Base-by-base conservation (phyloP, 2,797 vertebrate species). In the Pagetopsis macropterus region DNA sequence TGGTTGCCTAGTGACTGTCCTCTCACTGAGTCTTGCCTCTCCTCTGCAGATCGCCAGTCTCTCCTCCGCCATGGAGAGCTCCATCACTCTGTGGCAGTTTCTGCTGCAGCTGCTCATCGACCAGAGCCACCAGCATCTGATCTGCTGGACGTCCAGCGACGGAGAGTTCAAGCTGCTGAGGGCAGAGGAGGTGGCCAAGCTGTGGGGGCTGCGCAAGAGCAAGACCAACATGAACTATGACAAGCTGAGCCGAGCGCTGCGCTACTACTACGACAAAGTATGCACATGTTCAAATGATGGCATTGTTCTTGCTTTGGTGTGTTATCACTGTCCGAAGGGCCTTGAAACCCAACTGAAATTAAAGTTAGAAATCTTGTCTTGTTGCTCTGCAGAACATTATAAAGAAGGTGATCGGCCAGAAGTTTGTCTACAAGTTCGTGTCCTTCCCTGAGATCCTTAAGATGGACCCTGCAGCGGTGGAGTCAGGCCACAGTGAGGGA, bases 141-240 rank as follows among this genome's bases (percentile, higher is more conserved):
- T 99, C 94, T 98, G 97, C 92, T 99, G 98, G 98, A 99, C 97
- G 0, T 98, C 97, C 60, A 96, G 96, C 1, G 97, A 99, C 73
- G 97, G 98, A 16, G 97, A 99, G 91, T 99, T 99, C 94, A 99
- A 99, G 89, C 95, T 98, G 72, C 96, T 99, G 65, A 97, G 98
- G 89, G 97, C 97, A 2, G 97, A 99, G 86, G 98, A 99, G 76
- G 98, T 99, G 92, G 98, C 97, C 89, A 98, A 98, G 87, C 94
- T 99, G 78, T 99, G 98, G 98, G 97, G 97, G 50, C 95, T 99
- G 64, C 95, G 97, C 75, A 99, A 99, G 92, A 99, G 99, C 95
- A 99, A 99, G 92, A 98, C 97, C 68, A 99, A 99, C 91, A 99
- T 99, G 97, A 99, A 99, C 91, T 99, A 99, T 1, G 97, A 99